Evolutionary conservation across 2,797 vertebrate genomes (phyloP).

Genomic region (Falco naumanni): DNA sequence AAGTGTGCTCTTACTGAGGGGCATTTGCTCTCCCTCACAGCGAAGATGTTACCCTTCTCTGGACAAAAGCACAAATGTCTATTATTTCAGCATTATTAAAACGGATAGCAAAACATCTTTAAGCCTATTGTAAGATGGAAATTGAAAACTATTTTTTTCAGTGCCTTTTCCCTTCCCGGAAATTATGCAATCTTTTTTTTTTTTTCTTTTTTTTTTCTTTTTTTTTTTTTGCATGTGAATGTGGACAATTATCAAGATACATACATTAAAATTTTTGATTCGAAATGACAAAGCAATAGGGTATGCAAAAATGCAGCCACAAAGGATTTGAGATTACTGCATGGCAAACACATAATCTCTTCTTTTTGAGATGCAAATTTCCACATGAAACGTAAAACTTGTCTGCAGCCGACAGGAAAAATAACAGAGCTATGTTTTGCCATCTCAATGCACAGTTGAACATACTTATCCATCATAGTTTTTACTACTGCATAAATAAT

Average conservation of each 20-base stretch:
- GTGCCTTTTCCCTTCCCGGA: background rate
- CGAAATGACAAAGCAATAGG: background rate
- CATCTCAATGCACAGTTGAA: background rate
- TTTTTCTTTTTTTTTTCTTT: background rate
- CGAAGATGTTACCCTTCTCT: background rate
- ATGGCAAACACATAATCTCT: background rate
- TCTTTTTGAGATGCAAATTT: slow-evolving; percentile 50
- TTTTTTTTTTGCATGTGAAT: background rate
- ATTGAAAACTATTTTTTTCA: background rate
- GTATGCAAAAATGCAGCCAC: background rate
- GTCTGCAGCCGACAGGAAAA: background rate
- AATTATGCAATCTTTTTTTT: background rate
- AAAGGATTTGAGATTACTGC: background rate
- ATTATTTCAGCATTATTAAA: background rate
- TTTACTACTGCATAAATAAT: background rate
- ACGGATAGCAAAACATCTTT: background rate
- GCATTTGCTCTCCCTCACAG: background rate
- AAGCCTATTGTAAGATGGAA: background rate
- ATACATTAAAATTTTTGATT: background rate
- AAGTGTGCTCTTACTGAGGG: background rate
- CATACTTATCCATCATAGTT: background rate
- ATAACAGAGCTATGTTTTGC: background rate
- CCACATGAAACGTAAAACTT: background rate
- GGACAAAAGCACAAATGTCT: background rate
- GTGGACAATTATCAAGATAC: background rate